Evolutionary conservation across 1,140 invertebrate genomes (phyloP).

Genomic region (Mercenaria mercenaria): DNA sequence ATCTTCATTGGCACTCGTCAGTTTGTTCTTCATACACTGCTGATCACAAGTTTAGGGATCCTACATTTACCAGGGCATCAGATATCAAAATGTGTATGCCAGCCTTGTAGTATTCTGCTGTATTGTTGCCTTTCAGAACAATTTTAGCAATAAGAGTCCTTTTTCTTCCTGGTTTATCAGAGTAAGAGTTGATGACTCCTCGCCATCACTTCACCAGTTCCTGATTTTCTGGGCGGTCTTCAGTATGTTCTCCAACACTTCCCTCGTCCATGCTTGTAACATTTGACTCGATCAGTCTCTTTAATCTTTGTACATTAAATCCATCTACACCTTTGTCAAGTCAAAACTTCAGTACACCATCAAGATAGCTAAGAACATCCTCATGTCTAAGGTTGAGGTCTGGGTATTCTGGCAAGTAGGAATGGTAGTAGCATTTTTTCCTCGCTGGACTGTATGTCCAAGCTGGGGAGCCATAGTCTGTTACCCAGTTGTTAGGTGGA

Average conservation of each 20-base stretch:
- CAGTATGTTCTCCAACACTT: constrained; percentile 44
- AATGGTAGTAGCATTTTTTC: constrained; percentile 91
- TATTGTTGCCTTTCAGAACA: constrained; percentile 4
- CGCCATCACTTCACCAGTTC: constrained; percentile 69
- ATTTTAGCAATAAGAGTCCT: constrained; percentile 60
- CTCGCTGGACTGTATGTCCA: constrained; percentile 91
- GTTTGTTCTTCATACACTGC: constrained; percentile 38
- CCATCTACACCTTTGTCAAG: constrained; percentile 92
- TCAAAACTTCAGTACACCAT: constrained; percentile 92
- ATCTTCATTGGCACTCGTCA: constrained; percentile 28
- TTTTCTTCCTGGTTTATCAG: constrained; percentile 77
- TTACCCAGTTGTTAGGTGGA: constrained; percentile 94
- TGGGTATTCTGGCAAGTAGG: constrained; percentile 90
- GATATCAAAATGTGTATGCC: constrained; percentile 44
- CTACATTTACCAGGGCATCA: constrained; percentile 12
- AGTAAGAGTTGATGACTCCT: constrained; percentile 59
- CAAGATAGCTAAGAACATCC: too few relatives aligned
- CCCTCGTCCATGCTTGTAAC: constrained; percentile 38
- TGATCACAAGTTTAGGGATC: constrained; percentile 13
- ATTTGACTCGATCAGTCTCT: constrained; percentile 73
- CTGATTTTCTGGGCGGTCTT: constrained; percentile 68
- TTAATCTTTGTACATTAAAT: constrained; percentile 89
- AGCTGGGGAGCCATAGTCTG: too few relatives aligned
- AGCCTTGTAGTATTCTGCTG: too few relatives aligned
- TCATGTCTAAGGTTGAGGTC: too few relatives aligned